These are phyloP conservation scores for Sciurus vulgaris DNA, from an alignment of 2,797 vertebrate genomes.

Conservation along the genomic window DNA sequence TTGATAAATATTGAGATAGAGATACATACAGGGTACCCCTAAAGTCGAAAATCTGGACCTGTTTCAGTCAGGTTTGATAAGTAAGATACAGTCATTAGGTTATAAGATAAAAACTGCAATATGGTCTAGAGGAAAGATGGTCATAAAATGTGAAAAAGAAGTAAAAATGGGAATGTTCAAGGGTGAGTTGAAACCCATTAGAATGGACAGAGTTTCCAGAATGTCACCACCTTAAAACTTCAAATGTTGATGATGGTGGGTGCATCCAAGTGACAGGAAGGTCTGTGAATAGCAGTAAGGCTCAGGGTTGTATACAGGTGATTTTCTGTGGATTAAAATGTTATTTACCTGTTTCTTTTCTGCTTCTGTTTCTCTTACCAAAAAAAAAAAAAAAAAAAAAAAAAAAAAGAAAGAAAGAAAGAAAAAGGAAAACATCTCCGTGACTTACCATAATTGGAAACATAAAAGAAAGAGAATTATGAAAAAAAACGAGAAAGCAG, in stretches of 20 bases:
- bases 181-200: not conserved
- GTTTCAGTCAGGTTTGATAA: not conserved
- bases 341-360: not conserved
- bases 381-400: not conserved
- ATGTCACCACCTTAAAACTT: rapidly evolving
- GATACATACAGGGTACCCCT: rapidly evolving
- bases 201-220: not conserved
- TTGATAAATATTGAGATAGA: not conserved
- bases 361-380: not conserved
- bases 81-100: not conserved
- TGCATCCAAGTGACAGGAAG: too few relatives aligned
- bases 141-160: not conserved
- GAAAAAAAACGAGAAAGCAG: not conserved
- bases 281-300: not conserved
- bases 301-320: too few relatives aligned
- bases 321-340: not conserved
- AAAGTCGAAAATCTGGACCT: not conserved
- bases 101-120: not conserved
- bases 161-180: not conserved
- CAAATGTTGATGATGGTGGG: not conserved
- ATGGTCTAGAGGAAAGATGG: not conserved
- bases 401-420: too few relatives aligned
- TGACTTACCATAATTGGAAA: not conserved
- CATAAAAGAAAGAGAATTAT: not conserved
- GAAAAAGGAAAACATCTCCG: too few relatives aligned